These are phyloP conservation scores for Junonia oenone DNA, from an alignment of 2,888 invertebrate genomes.

Conservation along the genomic window DNA sequence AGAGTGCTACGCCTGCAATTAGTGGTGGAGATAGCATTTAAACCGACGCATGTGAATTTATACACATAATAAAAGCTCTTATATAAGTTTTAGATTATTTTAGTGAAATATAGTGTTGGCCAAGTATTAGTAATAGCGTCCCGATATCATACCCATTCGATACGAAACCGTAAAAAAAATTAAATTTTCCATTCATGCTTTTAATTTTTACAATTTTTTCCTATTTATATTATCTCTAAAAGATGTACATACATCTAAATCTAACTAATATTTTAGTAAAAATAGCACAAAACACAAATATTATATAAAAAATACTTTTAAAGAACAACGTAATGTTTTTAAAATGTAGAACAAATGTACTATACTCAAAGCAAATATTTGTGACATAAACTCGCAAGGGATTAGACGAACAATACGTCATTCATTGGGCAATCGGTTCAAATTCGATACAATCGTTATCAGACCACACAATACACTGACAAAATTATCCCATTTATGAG, in stretches of 20 bases:
- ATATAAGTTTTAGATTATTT: too few relatives aligned
- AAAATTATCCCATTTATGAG: too few relatives aligned
- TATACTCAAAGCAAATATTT: neutral
- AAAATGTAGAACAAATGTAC: neutral
- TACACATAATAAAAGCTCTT: neutral
- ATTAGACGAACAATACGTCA: neutral
- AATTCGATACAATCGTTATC: neutral
- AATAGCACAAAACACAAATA: too few relatives aligned
- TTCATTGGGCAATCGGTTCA: neutral
- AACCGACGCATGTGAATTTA: neutral
- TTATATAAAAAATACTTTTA: neutral
- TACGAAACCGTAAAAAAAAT: too few relatives aligned
- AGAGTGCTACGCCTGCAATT: slow-evolving; percentile 10
- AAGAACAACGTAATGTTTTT: neutral
- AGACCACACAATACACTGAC: neutral
- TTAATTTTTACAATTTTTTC: too few relatives aligned
- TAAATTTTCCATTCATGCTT: too few relatives aligned
- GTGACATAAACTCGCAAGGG: neutral
- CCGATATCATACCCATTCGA: too few relatives aligned
- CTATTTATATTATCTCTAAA: too few relatives aligned
- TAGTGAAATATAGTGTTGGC: neutral
- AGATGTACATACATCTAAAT: too few relatives aligned
- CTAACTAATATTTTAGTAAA: too few relatives aligned
- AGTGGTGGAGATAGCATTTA: neutral
- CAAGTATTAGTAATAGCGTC: too few relatives aligned